phyloP scores from a whole-genome alignment of 2,888 invertebrate genomes.

The Morpho achilles region DNA sequence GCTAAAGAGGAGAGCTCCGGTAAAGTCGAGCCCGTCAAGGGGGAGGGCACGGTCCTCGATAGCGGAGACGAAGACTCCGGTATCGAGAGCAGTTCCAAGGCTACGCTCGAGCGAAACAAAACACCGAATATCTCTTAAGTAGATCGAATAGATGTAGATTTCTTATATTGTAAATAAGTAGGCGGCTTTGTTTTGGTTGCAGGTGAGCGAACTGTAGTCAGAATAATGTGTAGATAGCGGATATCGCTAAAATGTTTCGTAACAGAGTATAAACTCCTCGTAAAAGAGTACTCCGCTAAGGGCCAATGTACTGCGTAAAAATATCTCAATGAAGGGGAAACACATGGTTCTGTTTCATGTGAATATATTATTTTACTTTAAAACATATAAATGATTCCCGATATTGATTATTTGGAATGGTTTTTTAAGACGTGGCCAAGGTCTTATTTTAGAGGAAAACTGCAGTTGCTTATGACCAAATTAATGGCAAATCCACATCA shows the following conservation, averaged over 20 bases:
- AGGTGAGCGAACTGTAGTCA: not conserved
- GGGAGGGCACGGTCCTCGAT: slow-evolving; percentile 81
- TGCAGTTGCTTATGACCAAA: no score
- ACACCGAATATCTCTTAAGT: slow-evolving; percentile 52
- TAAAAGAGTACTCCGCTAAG: not conserved
- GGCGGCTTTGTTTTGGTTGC: not conserved
- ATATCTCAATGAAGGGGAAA: no score
- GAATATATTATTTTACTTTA: no score
- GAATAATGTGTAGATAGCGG: not conserved
- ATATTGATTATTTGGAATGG: no score
- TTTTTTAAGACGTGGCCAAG: no score
- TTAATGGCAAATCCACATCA: no score
- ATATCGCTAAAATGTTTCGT: not conserved
- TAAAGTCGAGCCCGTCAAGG: slow-evolving; percentile 59
- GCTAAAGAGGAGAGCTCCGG: slow-evolving; percentile 41
- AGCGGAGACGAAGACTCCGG: slow-evolving; percentile 83
- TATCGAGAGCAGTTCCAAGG: slow-evolving; percentile 81
- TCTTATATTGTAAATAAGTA: slow-evolving; percentile 30
- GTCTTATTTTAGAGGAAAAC: no score
- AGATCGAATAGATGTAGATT: slow-evolving; percentile 25
- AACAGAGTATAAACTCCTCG: not conserved
- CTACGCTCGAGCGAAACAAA: slow-evolving; percentile 75
- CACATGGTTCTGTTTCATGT: no score
- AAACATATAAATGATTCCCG: no score
- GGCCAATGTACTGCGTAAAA: not conserved